Percentiles rank a stretch among this genome's conserved stretches.
phyloP scores from a whole-genome alignment of 2,113 vertebrate species.

The Sinocyclocheilus grahami region DNA sequence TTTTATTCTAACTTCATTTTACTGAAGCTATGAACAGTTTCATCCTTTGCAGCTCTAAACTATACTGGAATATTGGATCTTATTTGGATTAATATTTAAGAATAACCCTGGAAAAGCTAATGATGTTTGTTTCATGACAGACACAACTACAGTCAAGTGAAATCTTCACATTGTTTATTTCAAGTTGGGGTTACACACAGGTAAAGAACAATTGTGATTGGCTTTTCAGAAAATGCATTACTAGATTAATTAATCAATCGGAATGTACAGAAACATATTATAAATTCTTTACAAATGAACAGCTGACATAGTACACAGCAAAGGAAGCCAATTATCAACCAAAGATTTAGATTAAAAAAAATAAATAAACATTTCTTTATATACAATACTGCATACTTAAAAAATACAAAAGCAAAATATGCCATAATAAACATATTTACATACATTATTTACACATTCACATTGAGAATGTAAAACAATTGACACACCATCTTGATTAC shows the following conservation, averaged over 20 bases:
- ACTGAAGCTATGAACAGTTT: neutral
- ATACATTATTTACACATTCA: constrained; percentile 68
- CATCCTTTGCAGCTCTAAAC: neutral
- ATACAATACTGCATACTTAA: constrained; percentile 19
- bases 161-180: constrained; percentile 26
- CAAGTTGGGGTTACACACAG: neutral
- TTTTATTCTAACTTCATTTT: neutral
- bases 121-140: neutral
- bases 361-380: constrained; percentile 18
- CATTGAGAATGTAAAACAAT: neutral
- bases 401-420: constrained; percentile 17
- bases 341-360: constrained; percentile 15
- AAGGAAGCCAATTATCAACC: neutral
- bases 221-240: neutral
- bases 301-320: neutral
- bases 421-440: constrained; percentile 74
- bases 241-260: constrained; percentile 3
- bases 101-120: neutral
- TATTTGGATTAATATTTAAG: no score
- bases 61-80: neutral
- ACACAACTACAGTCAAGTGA: neutral
- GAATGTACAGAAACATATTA: neutral
- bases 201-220: neutral
- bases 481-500: no score
- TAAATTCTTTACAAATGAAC: neutral